These are phyloP conservation scores for Ormia ochracea DNA, from an alignment of 2,888 invertebrate genomes.

Conservation along the genomic window DNA sequence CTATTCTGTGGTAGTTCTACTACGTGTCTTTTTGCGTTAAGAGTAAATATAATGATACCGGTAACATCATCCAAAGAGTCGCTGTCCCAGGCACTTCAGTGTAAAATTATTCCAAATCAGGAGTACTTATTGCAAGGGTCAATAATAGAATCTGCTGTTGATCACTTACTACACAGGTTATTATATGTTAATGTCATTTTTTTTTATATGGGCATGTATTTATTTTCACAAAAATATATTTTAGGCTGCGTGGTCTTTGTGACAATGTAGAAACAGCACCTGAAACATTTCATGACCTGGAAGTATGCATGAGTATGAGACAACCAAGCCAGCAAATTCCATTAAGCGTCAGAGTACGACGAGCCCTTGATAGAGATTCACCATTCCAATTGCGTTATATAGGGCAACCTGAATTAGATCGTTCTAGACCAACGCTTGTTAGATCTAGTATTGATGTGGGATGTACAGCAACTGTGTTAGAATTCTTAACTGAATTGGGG, in stretches of 20 bases:
- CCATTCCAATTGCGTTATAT: slow-evolving; percentile 92
- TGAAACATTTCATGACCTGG: slow-evolving; percentile 95
- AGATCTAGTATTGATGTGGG: slow-evolving; percentile 95
- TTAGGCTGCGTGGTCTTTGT: slow-evolving; percentile 83
- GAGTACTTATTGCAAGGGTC: slow-evolving; percentile 96
- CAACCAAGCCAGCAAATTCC: slow-evolving; percentile 83
- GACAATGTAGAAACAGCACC: slow-evolving; percentile 94
- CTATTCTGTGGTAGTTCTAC: too few relatives aligned
- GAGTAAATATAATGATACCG: slow-evolving; percentile 61
- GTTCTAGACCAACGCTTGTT: slow-evolving; percentile 91
- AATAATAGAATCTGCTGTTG: slow-evolving; percentile 92
- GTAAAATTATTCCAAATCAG: slow-evolving; percentile 93
- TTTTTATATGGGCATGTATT: neutral
- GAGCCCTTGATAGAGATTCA: slow-evolving; percentile 84
- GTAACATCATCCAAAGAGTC: slow-evolving; percentile 77
- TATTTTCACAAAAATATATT: neutral
- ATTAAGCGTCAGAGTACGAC: slow-evolving; percentile 87
- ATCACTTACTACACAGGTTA: slow-evolving; percentile 88
- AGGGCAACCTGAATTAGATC: slow-evolving; percentile 92
- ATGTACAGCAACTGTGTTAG: slow-evolving; percentile 91
- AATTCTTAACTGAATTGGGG: slow-evolving; percentile 94
- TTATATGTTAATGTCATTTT: neutral
- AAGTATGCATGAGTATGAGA: slow-evolving; percentile 90
- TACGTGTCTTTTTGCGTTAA: too few relatives aligned
- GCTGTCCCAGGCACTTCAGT: slow-evolving; percentile 86